phyloP scores from a whole-genome alignment of 1,140 invertebrate genomes.

The Paraescarpia echinospica region DNA sequence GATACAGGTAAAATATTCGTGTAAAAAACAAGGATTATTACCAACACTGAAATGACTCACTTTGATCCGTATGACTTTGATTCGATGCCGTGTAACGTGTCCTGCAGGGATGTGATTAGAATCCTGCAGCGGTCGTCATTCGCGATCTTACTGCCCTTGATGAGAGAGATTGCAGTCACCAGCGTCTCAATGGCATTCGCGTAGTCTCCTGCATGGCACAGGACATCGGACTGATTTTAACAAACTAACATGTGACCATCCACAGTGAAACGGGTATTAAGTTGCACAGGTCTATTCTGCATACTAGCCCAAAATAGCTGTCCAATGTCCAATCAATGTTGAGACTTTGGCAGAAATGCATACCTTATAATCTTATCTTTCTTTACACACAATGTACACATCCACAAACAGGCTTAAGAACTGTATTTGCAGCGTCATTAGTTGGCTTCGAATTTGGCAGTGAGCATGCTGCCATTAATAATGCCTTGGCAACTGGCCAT shows the following conservation, averaged over 20 bases:
- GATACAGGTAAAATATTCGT: neutral
- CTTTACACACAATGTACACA: too few relatives aligned
- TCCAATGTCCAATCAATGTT: too few relatives aligned
- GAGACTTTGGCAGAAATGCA: too few relatives aligned
- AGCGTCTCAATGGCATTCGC: conserved; percentile 97
- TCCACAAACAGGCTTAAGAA: neutral
- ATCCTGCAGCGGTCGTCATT: conserved; percentile 98
- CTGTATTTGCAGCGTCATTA: too few relatives aligned
- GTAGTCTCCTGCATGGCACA: conserved; percentile 75
- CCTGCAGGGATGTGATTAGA: conserved; percentile 91
- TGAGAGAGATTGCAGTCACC: conserved; percentile 96
- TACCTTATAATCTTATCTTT: too few relatives aligned
- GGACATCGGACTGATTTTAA: conserved; percentile 25
- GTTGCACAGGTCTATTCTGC: too few relatives aligned
- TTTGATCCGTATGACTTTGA: conserved; percentile 86
- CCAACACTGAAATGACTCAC: conserved; percentile 44
- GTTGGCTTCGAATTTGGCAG: neutral
- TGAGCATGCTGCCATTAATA: neutral
- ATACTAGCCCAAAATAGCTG: too few relatives aligned
- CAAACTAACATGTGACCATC: too few relatives aligned
- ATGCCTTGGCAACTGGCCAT: neutral
- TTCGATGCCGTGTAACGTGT: conserved; percentile 95
- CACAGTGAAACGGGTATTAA: too few relatives aligned
- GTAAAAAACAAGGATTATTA: conserved; percentile 7
- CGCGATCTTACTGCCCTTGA: conserved; percentile 97